A percentile compares a stretch with the other conserved stretches of the same genome.
Evolutionary conservation across 2,113 vertebrate genomes (phyloP).

Genomic region (Varanus salvator): DNA sequence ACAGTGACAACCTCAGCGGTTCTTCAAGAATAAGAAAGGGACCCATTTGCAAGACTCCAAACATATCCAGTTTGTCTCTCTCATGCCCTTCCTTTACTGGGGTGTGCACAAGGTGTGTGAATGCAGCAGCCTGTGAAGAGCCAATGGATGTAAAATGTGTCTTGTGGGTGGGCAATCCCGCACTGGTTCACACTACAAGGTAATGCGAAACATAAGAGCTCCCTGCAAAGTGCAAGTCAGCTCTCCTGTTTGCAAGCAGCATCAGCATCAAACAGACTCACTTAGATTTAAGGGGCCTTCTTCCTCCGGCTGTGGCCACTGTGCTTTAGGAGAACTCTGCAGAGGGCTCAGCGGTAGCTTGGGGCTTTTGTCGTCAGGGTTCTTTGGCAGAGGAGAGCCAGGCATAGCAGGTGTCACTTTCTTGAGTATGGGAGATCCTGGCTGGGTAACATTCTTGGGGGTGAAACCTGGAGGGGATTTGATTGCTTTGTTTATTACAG

Average conservation of each 20-base stretch:
- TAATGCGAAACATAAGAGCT: slow-evolving; percentile 3
- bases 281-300: slow-evolving; percentile 95
- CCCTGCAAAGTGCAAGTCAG: slow-evolving; percentile 7
- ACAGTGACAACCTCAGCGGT: not conserved
- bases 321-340: slow-evolving; percentile 82
- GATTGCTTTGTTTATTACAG: slow-evolving; percentile 77
- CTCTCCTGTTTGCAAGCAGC: not conserved
- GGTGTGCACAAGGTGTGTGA: not conserved
- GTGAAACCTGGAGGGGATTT: slow-evolving; percentile 81
- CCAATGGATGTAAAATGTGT: not conserved
- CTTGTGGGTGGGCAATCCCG: not conserved
- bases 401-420: slow-evolving; percentile 86
- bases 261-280: slow-evolving; percentile 76
- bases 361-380: slow-evolving; percentile 82
- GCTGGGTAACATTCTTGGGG: slow-evolving; percentile 69
- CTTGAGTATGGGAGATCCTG: slow-evolving; percentile 83
- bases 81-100: not conserved
- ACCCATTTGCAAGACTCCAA: not conserved
- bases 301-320: slow-evolving; percentile 83
- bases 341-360: slow-evolving; percentile 80
- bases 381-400: slow-evolving; percentile 84
- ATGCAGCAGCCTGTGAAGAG: not conserved
- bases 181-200: not conserved
- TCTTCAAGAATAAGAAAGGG: slow-evolving; percentile 1
- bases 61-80: not conserved